Evolutionary conservation across 2,888 invertebrate species (phyloP).

Genomic region (Eupsilia transversa): DNA sequence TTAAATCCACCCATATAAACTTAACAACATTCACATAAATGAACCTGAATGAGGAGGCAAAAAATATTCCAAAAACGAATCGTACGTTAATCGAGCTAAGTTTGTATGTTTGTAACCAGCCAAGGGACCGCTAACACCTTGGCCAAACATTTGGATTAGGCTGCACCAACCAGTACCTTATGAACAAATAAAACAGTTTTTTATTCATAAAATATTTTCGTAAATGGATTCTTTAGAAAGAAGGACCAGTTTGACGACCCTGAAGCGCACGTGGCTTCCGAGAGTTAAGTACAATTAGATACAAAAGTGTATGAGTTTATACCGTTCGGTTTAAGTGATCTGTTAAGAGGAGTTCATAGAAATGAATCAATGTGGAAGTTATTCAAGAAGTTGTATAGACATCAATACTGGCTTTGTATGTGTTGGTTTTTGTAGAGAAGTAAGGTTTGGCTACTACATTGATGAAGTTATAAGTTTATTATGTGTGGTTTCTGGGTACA

Average conservation of each 20-base stretch:
- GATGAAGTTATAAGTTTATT: not conserved
- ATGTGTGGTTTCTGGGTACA: not conserved
- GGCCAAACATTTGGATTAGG: conserved; percentile 80
- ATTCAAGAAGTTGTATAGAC: conserved; percentile 33
- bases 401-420: conserved; percentile 28
- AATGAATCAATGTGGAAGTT: conserved; percentile 53
- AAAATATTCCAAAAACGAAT: conserved; percentile 65
- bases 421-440: conserved; percentile 7
- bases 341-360: conserved; percentile 25
- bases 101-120: conserved; percentile 77
- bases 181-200: conserved; percentile 68
- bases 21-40: conserved; percentile 34
- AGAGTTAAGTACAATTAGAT: conserved; percentile 52
- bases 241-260: conserved; percentile 63
- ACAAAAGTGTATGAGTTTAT: conserved; percentile 45
- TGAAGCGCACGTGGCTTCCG: conserved; percentile 60
- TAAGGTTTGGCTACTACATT: not conserved
- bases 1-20: conserved; percentile 26
- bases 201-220: conserved; percentile 70
- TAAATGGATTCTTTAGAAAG: conserved; percentile 66
- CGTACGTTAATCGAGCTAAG: conserved; percentile 71
- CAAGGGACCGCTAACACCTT: conserved; percentile 81
- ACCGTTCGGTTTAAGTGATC: conserved; percentile 31
- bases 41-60: conserved; percentile 53
- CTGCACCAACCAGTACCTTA: conserved; percentile 75